phyloP scores from a whole-genome alignment of 2,888 invertebrate species.

The Pseudanteris insignis region DNA sequence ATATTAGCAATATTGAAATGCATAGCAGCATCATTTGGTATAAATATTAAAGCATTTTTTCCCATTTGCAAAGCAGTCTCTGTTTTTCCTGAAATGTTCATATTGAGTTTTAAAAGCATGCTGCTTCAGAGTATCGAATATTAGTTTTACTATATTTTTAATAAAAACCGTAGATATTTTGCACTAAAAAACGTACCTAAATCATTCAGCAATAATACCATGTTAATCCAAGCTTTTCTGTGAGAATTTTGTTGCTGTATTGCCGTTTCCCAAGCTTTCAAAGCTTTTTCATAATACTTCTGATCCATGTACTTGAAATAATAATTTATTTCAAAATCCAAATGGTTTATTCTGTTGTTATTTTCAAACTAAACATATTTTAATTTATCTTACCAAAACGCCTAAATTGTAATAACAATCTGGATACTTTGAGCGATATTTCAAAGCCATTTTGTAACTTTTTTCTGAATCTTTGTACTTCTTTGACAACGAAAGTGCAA shows the following conservation, averaged over 20 bases:
- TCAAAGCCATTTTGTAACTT: slow-evolving; percentile 84
- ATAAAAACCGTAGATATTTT: background rate
- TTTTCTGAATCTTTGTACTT: slow-evolving; percentile 77
- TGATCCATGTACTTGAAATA: slow-evolving; percentile 78
- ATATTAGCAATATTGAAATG: slow-evolving; percentile 90
- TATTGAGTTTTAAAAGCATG: slow-evolving; percentile 67
- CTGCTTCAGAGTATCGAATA: too few relatives aligned
- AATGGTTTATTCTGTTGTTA: background rate
- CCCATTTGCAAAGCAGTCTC: slow-evolving; percentile 78
- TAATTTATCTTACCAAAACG: slow-evolving; percentile 75
- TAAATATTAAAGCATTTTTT: slow-evolving; percentile 73
- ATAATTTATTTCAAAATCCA: background rate
- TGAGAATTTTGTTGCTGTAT: slow-evolving; percentile 81
- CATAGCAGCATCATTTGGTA: slow-evolving; percentile 80
- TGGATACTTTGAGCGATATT: slow-evolving; percentile 81
- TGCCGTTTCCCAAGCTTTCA: slow-evolving; percentile 84
- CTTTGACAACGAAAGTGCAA: slow-evolving; percentile 81
- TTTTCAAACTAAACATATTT: too few relatives aligned
- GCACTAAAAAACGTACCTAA: slow-evolving; percentile 69
- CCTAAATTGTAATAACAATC: slow-evolving; percentile 96
- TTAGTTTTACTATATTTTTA: background rate
- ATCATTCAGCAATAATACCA: slow-evolving; percentile 84
- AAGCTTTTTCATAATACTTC: slow-evolving; percentile 77
- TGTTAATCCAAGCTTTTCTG: slow-evolving; percentile 90
- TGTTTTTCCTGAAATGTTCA: slow-evolving; percentile 71